Evolutionary conservation across 2,888 invertebrate genomes (phyloP), one percentile per base, ranked within the genome.

Genomic region (Tillus elongatus): DNA sequence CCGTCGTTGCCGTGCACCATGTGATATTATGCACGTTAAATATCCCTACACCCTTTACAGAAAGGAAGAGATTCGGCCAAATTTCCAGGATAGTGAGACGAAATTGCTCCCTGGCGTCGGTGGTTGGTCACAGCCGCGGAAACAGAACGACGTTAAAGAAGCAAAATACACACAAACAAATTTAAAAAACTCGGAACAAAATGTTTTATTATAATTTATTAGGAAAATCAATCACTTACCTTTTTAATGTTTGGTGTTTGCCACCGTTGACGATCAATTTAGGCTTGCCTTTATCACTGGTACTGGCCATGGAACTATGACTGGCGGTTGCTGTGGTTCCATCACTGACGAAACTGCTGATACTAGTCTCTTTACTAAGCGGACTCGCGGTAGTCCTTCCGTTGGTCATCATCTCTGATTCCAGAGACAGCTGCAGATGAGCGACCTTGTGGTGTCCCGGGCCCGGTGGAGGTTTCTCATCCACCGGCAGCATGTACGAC

Each of bases 401-500:
- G 46, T 63, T 60, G 24, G 53, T 51, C 37, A 59, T 32, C 30
- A 47, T 42, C 47, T 70, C 71, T 42, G 72, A 56, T 28, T 67
- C 65, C 58, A 41, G 40, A n/a, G 37, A 16, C 33, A 30, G 30
- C 35, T 39, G 40, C 16, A 52, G 36, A 31, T 74, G 60, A 43
- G 72, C 66, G 11, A 70, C 69, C 52, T 74, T 72, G 60, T 70
- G 47, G 64, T 63, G 59, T 16, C 52, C 44, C 37, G 73, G 61
- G 53, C 59, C 75, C 49, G 75, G 73, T 37, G 82, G 80, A 36
- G 82, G 80, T 63, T 83, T 82, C 61, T 82, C 82, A 57, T 82
- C 82, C 56, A 79, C 76, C 35, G 83, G 83, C 52, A 83, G 70
- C 80, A 84, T 82, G 62, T 84, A 83, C 49, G 83, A 83, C 69